Evolutionary conservation across 2,888 invertebrate genomes (phyloP).

Genomic region (Tetragonisca angustula): DNA sequence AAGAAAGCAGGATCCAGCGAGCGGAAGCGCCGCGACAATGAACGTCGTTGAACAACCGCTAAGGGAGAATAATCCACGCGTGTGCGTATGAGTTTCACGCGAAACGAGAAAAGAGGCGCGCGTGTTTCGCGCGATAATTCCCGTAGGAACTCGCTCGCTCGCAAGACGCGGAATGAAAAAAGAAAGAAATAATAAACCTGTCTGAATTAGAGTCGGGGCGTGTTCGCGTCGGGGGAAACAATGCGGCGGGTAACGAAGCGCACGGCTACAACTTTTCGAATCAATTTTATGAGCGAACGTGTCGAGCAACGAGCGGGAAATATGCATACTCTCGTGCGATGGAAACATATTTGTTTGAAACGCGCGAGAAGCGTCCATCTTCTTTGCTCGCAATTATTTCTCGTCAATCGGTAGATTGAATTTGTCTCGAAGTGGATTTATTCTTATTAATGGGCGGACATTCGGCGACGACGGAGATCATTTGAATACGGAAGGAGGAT

Average conservation of each 20-base stretch:
- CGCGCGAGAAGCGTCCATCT: too few species aligned
- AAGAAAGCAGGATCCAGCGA: constrained; percentile 32
- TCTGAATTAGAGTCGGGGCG: constrained; percentile 39
- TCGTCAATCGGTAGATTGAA: too few species aligned
- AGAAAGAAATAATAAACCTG: neutral
- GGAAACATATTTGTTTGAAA: too few species aligned
- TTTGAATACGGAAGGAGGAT: too few species aligned
- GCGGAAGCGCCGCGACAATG: constrained; percentile 30
- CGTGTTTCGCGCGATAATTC: constrained; percentile 59
- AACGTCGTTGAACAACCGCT: constrained; percentile 37
- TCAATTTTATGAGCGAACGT: neutral
- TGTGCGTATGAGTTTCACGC: constrained; percentile 43
- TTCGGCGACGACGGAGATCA: too few species aligned
- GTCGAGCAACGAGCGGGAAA: neutral
- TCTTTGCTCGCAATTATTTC: too few species aligned
- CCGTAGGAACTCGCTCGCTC: constrained; percentile 35
- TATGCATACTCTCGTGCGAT: too few species aligned
- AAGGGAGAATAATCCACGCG: constrained; percentile 42
- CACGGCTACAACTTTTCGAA: neutral
- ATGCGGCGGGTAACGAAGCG: constrained; percentile 4
- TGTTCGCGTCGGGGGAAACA: neutral
- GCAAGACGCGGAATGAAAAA: constrained; percentile 41
- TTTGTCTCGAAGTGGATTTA: too few species aligned
- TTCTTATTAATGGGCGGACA: too few species aligned
- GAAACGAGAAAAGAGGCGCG: constrained; percentile 47